Percentiles rank a stretch among this genome's conserved stretches.
Conservation (phyloP, 2,797 vertebrate species). For the Peromyscus eremicus region DNA sequence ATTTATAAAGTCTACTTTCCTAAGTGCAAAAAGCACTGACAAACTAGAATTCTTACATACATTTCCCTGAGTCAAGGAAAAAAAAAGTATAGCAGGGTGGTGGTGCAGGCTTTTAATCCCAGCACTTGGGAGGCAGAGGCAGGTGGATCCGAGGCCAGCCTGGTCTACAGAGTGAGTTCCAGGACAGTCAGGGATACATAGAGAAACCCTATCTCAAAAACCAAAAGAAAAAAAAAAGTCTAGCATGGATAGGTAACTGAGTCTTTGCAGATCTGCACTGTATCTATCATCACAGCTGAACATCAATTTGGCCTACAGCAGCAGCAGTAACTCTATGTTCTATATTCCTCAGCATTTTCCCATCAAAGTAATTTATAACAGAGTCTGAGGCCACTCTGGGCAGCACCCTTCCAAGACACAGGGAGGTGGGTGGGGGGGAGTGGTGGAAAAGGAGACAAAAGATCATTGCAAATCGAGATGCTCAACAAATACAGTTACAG, state of each 20-base stretch:
- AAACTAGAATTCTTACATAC: neutral
- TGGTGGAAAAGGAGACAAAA: constrained; percentile 33
- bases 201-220: neutral
- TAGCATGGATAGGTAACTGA: neutral
- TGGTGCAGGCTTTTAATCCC: neutral
- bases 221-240: neutral
- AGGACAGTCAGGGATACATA: neutral
- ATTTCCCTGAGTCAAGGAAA: neutral
- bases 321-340: neutral
- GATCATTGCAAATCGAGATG: neutral
- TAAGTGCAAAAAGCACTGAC: constrained; percentile 5
- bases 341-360: constrained; percentile 38
- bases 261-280: neutral
- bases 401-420: constrained; percentile 5
- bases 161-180: neutral
- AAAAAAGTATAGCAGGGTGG: neutral
- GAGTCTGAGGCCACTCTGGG: neutral
- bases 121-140: neutral
- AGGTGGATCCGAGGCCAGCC: neutral
- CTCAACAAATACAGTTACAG: constrained; percentile 5
- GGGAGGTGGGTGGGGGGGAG: neutral
- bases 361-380: constrained; percentile 51
- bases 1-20: constrained; percentile 22
- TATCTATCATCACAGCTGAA: constrained; percentile 12
- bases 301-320: neutral